Evolutionary conservation across 1,140 invertebrate species (phyloP), one percentile per base, ranked within the genome.

Genomic region (Coenobita brevimanus): DNA sequence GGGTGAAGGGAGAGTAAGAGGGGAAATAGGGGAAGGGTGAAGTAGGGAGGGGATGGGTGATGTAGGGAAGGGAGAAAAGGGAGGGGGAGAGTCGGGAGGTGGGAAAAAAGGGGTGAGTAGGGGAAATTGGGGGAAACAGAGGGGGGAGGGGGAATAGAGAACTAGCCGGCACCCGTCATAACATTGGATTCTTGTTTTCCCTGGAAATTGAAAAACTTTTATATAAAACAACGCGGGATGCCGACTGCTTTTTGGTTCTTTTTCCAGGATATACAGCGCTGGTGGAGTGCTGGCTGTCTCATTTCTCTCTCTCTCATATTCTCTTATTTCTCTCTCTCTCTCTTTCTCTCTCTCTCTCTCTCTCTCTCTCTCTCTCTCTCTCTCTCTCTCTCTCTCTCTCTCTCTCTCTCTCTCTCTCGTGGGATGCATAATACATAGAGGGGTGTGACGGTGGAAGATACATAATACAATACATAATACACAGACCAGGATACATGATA

Each of bases 341-440:
- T 67, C 62, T 67, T 33, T 67, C 62, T 67, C 62, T 67, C 62
- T 67, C 62, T 67, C 62, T 67, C 62, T 67, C 62, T 67, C 62
- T 67, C 62, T 67, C 62, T 67, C 62, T 67, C 62, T 67, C 62
- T 67, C 62, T 64, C 62, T 64, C 62, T 64, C 62, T 67, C 62
- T 67, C 62, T 67, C 62, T 67, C 62, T 3, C 62, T 67, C 27
- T 30, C 36, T 24, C 3, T 21, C 62, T 67, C 27, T 33, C n/a
- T n/a, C n/a, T n/a, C n/a, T n/a, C n/a, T n/a, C n/a, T n/a, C n/a
- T n/a, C n/a, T n/a, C n/a, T n/a, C n/a, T n/a, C n/a, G n/a, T n/a
- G n/a, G n/a, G n/a, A n/a, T n/a, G n/a, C n/a, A n/a, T n/a, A n/a
- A n/a, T n/a, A n/a, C n/a, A n/a, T n/a, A n/a, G n/a, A n/a, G n/a